phyloP scores from a whole-genome alignment of 2,113 vertebrate genomes.

The Pao palembangensis region DNA sequence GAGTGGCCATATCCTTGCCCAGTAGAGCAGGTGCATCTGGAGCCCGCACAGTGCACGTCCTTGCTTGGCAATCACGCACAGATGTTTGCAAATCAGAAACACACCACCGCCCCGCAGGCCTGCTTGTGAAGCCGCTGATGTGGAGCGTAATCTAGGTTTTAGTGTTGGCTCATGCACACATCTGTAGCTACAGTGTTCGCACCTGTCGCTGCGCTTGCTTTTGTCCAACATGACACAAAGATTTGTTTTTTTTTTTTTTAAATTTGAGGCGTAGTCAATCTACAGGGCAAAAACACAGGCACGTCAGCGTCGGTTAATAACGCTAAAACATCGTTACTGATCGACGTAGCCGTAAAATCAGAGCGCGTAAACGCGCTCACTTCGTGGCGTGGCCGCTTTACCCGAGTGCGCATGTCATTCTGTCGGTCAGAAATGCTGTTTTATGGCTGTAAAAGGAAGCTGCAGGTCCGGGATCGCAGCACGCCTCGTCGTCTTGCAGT shows the following conservation, averaged over 20 bases:
- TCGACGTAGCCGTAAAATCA: conserved; percentile 11
- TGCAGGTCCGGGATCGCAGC: conserved; percentile 9
- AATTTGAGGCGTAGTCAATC: neutral
- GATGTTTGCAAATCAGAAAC: conserved; percentile 8
- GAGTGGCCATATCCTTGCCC: conserved; percentile 99
- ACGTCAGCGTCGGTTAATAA: neutral
- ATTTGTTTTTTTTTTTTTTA: neutral
- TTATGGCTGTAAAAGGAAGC: neutral
- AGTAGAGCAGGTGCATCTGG: conserved; percentile 34
- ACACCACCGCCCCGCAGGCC: conserved; percentile 1
- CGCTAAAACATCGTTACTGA: conserved; percentile 15
- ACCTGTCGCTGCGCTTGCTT: conserved; percentile 56
- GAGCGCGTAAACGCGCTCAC: conserved; percentile 30
- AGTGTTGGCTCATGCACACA: too few relatives aligned
- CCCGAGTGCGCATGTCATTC: neutral
- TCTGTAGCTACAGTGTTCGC: conserved; percentile 13
- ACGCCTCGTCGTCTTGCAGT: conserved; percentile 34
- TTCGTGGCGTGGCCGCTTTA: neutral
- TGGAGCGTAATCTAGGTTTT: too few relatives aligned
- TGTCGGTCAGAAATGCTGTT: neutral
- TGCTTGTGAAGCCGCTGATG: too few relatives aligned
- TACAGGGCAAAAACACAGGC: neutral
- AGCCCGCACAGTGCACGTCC: conserved; percentile 1
- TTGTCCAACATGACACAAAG: conserved; percentile 19
- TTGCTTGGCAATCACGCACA: conserved; percentile 10